Evolutionary conservation across 2,797 vertebrate genomes (phyloP).

Genomic region (Micropoecilia bifurca): DNA sequence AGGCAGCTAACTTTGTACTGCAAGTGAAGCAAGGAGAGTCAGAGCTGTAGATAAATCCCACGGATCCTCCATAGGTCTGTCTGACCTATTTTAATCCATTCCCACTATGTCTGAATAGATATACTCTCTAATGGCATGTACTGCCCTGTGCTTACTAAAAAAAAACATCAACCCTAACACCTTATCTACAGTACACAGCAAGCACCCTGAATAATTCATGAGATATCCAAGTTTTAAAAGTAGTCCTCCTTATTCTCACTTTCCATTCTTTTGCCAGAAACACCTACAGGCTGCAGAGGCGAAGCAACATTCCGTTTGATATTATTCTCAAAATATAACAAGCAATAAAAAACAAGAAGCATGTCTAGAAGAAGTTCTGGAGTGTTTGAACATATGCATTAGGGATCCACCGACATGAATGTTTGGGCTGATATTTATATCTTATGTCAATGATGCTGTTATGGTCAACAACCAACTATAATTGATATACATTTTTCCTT

Average conservation of each 20-base stretch:
- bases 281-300: conserved; percentile 1
- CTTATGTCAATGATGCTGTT: background rate
- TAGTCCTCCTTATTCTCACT: conserved; percentile 14
- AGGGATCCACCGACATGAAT: background rate
- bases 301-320: background rate
- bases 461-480: background rate
- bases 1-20: conserved; percentile 20
- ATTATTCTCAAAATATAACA: conserved; percentile 6
- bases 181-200: conserved; percentile 16
- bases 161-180: conserved; percentile 19
- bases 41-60: conserved; percentile 44
- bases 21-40: conserved; percentile 28
- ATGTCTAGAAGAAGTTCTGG: background rate
- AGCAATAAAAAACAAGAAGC: background rate
- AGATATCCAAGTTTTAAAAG: conserved; percentile 14
- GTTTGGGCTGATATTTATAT: background rate
- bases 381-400: background rate
- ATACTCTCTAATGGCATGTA: conserved; percentile 34
- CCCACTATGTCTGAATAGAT: conserved; percentile 51
- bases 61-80: conserved; percentile 40
- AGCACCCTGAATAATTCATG: conserved; percentile 45
- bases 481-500: background rate
- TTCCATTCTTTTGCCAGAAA: conserved; percentile 15
- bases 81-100: conserved; percentile 58
- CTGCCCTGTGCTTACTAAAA: conserved; percentile 32